Evolutionary conservation across 2,888 invertebrate species (phyloP), one percentile per base, ranked within the genome.

Genomic region (Blera fallax): DNA sequence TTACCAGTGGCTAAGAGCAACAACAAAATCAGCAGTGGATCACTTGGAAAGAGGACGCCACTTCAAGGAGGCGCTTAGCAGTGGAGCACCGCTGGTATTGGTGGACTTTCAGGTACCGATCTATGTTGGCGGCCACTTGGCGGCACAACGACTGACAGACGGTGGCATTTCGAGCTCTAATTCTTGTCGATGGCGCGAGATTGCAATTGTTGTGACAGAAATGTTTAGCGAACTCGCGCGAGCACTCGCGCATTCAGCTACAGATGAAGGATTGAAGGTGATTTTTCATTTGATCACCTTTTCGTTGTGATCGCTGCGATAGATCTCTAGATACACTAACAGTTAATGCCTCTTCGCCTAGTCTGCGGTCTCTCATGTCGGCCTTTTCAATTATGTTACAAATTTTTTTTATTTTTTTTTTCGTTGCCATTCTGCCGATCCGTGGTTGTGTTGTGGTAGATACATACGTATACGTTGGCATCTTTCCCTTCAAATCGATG

Each of bases 261-360:
- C 48, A 54, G 77, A 85, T 85, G 85, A 85, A 65, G 65, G 76
- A 85, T 85, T 85, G 85, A 65, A 85, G 81, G 76, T 67, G 81
- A 85, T 85, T 85, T 81, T 81, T 85, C 85, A 85, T 85, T 85
- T 77, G 85, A 85, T 85, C 85, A 85, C 85, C 85, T 85, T 81
- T 81, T 76, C 56, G 65, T 58, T 67, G 72, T 58, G 76, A 85
- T 72, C 81, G 40, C 60, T 60, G 76, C 70, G 32, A 85, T 85
- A 76, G 70, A 81, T 85, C 69, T 73, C 27, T 6, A 56, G 52
- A 37, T 52, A 16, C 29, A 54, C 67, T 29, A 62, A 48, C 76
- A 69, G 67, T 62, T 79, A 73, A 60, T 54, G 34, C 54, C 27
- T 64, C 69, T 67, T 54, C 48, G 14, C 34, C 24, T 37, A 40